Base-by-base conservation (phyloP, 2,888 invertebrate genomes). In the Beris morrisii region DNA sequence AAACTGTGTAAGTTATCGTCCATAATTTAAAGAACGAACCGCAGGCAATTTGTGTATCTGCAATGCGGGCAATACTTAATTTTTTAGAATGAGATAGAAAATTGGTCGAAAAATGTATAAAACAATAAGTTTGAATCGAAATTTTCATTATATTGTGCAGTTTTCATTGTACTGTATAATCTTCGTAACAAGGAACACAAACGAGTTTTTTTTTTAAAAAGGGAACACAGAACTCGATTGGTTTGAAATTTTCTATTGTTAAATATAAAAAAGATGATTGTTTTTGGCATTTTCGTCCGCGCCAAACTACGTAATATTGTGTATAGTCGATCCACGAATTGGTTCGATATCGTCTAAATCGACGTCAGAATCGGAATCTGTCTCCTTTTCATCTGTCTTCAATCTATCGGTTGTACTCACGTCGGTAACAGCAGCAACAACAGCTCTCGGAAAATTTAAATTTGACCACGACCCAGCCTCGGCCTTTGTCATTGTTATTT, bases 401-500 rank as follows among this genome's bases (percentile, higher is more conserved):
- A 64, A 28, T 6, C 43, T 48, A 28, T 15, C 65, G 1, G 58
- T 31, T 50, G 28, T 56, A 43, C 53, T 61, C 32, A 13, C 64
- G 64, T 64, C 69, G 65, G 38, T 6, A 48, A 63, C 38, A 44
- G 55, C 57, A 63, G 6, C 54, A 55, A 70, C 57, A 63, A 7
- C 54, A 54, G 70, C 45, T 65, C 83, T 80, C 0, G 88, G 87
- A 71, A 89, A 85, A 74, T 90, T 88, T 31, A 97, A 79, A 72
- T 87, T 87, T 9, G 86, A 77, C 97, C 97, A 97, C 13, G 87
- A 86, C 2, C 91, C 90, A 0, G 90, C 86, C 74, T 93, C 94
- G 0, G 87, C 89, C 81, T 98, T 98, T 72, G 87, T 89, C 75
- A 98, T 79, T 75, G 90, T 93, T 30, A 98, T 90, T 82, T 98